A percentile compares a stretch with the other conserved stretches of the same genome.
Evolutionary conservation across 2,888 invertebrate species (phyloP).

Genomic region (Melieria omissa): DNA sequence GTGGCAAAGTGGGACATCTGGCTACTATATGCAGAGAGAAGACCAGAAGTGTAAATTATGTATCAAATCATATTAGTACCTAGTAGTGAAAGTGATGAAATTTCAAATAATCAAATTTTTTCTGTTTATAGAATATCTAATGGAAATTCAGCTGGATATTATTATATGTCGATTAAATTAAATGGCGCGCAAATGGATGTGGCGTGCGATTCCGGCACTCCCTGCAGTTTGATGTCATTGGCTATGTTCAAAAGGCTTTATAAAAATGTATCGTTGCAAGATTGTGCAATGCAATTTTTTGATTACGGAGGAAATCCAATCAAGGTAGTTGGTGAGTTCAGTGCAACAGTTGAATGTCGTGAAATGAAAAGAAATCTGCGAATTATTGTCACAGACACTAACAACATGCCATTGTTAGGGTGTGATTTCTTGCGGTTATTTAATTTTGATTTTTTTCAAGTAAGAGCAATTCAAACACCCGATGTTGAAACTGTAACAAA

Average conservation of each 20-base stretch:
- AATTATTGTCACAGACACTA: constrained; percentile 14
- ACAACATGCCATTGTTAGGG: constrained; percentile 5
- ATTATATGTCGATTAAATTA: constrained; percentile 13
- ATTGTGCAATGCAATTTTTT: constrained; percentile 1
- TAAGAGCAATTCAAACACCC: constrained; percentile 13
- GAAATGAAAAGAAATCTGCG: not conserved
- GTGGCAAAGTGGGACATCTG: constrained; percentile 35
- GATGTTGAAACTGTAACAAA: constrained; percentile 8
- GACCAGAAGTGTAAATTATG: constrained; percentile 38
- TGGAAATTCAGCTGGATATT: constrained; percentile 12
- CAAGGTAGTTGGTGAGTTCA: constrained; percentile 28
- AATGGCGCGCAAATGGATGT: constrained; percentile 15
- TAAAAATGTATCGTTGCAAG: constrained; percentile 22
- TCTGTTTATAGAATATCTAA: constrained; percentile 13
- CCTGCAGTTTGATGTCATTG: constrained; percentile 12
- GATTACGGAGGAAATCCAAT: constrained; percentile 10
- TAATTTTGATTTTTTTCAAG: constrained; percentile 18
- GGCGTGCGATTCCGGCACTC: constrained; percentile 12
- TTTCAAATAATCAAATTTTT: constrained; percentile 24
- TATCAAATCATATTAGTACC: constrained; percentile 33
- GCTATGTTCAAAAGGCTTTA: constrained; percentile 1
- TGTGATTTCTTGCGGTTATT: constrained; percentile 5
- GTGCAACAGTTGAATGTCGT: constrained; percentile 18
- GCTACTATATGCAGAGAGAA: constrained; percentile 31
- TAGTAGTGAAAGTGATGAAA: constrained; percentile 17